These are phyloP conservation scores for Heloderma charlesbogerti DNA, from an alignment of 2,113 vertebrate species.

Conservation along the genomic window DNA sequence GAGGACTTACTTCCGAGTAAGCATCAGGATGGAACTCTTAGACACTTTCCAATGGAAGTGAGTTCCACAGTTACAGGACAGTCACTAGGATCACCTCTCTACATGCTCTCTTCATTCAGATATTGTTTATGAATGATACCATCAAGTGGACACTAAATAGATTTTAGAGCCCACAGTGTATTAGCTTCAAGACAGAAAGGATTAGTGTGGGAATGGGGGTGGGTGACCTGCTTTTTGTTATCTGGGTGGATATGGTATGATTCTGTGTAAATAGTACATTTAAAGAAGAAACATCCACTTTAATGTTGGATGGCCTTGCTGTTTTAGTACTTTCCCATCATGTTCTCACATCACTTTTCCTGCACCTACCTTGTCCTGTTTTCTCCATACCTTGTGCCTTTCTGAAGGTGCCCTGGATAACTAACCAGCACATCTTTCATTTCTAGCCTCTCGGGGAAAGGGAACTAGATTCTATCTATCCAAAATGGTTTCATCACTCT, in stretches of 20 bases:
- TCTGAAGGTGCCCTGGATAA: constrained; percentile 34
- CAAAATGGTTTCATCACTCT: not conserved
- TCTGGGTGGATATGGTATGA: not conserved
- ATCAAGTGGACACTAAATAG: not conserved
- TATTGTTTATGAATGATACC: not conserved
- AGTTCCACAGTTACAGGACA: not conserved
- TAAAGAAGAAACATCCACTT: not conserved
- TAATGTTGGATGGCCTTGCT: not conserved
- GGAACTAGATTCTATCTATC: not conserved
- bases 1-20: not conserved
- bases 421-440: constrained; percentile 11
- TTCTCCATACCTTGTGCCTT: not conserved
- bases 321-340: not conserved
- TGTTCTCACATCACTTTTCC: not conserved
- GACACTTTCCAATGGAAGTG: not conserved
- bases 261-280: not conserved
- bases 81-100: not conserved
- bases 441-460: not conserved
- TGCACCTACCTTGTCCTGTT: not conserved
- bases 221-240: not conserved
- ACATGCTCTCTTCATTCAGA: not conserved
- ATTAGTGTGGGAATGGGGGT: not conserved
- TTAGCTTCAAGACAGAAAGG: not conserved
- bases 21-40: not conserved
- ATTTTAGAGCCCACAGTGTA: not conserved